Evolutionary conservation across 2,888 invertebrate genomes (phyloP).

Genomic region (Diaperis boleti): DNA sequence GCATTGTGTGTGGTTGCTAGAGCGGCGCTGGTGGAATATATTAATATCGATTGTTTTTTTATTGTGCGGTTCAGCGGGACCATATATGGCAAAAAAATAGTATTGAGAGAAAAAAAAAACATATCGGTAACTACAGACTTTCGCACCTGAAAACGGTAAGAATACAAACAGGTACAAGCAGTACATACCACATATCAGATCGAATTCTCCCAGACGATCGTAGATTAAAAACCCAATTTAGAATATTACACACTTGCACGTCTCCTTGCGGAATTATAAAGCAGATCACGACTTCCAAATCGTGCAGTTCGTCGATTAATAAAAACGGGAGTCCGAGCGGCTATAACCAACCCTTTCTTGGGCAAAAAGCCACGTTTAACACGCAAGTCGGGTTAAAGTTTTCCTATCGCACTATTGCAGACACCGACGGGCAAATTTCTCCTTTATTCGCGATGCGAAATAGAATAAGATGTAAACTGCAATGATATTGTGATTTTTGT

Average conservation of each 20-base stretch:
- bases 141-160: no score
- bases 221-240: no score
- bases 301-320: conserved; percentile 15
- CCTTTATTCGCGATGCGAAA: conserved; percentile 30
- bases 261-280: no score
- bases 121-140: no score
- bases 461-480: conserved; percentile 26
- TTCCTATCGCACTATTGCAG: conserved; percentile 26
- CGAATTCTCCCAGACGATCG: no score
- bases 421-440: conserved; percentile 16
- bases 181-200: no score
- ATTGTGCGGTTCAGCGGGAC: no score
- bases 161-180: no score
- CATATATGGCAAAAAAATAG: no score
- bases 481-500: conserved; percentile 8
- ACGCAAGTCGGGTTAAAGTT: conserved; percentile 15
- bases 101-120: no score
- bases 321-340: background rate
- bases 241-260: no score
- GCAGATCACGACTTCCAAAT: conserved; percentile 7
- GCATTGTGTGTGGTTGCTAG: conserved; percentile 4
- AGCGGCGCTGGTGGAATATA: background rate
- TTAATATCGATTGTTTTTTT: background rate
- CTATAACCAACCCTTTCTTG: background rate
- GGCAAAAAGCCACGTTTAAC: conserved; percentile 14